Evolutionary conservation across 2,888 invertebrate species (phyloP), one percentile per base, ranked within the genome.

Genomic region (Spialia ferax): DNA sequence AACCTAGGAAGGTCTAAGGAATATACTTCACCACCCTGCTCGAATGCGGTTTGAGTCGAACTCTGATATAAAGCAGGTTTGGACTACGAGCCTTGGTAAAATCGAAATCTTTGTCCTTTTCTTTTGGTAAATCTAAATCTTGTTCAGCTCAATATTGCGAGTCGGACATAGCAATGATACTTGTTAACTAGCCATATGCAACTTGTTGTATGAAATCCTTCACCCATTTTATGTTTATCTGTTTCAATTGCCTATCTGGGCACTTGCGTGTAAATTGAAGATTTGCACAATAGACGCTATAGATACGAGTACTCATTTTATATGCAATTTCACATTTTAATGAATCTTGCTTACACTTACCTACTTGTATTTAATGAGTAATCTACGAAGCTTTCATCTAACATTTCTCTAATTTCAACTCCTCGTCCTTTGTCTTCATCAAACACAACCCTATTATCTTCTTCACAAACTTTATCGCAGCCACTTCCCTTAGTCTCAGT

Each of bases 151-250:
- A 45, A 23, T 61, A 61, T 48, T 50, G 57, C 57, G 48, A 57
- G 57, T 64, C 57, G 48, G 23, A 38, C 45, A 50, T 64, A 45
- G 63, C 63, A 45, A 45, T 56, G 22, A 56, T 55, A 45, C 29
- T 48, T 15, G 23, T 32, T 32, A 57, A 26, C 35, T 35, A 45
- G 48, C 50, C 64, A 15, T 35, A 64, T 64, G 50, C 23, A 50
- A 48, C 57, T 57, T 23, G 50, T 64, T 57, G 22, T 64, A 50
- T 32, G 56, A 57, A 57, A 57, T 64, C 57, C 64, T 64, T 50
- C 57, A 64, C 56, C 50, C 32, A 50, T 65, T 57, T 65, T 50
- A 57, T 38, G 57, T 38, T 57, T 57, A 48, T 64, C 23, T 50
- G 22, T n/a, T 20, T 63, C 55, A 63, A 29, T 42, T 52, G 52